phyloP scores from a whole-genome alignment of 2,113 vertebrate species.

The Machaerirhynchus nigripectus region DNA sequence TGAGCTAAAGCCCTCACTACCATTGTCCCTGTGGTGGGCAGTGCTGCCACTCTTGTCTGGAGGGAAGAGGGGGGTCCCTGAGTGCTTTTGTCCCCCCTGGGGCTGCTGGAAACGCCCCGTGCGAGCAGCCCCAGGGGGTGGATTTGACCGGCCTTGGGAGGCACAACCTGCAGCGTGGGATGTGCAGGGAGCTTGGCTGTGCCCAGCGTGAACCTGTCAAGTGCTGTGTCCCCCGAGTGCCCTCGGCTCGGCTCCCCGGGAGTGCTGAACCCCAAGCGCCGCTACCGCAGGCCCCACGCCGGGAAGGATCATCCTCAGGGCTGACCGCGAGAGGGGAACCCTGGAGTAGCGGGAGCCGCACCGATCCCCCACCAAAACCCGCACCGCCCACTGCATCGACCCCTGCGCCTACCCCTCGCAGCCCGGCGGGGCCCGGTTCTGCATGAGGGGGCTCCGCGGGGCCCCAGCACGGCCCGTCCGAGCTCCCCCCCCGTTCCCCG shows the following conservation, averaged over 20 bases:
- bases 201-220: background rate
- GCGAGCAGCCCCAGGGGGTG: accelerated
- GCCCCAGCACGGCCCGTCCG: background rate
- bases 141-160: background rate
- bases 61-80: too few species aligned
- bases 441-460: background rate
- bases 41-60: background rate
- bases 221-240: background rate
- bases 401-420: background rate
- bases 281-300: background rate
- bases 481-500: background rate
- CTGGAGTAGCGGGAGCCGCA: background rate
- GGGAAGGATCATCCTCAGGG: background rate
- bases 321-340: background rate
- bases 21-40: accelerated
- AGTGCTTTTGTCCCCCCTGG: accelerated
- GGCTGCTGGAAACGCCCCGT: background rate
- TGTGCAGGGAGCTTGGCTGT: background rate
- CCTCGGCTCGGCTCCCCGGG: background rate
- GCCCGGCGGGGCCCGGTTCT: background rate
- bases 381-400: background rate
- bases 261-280: background rate
- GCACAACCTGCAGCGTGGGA: too few species aligned
- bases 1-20: accelerated
- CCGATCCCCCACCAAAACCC: background rate